These are phyloP conservation scores for Eupithecia centaureata DNA, from an alignment of 2,888 invertebrate species.

Conservation along the genomic window DNA sequence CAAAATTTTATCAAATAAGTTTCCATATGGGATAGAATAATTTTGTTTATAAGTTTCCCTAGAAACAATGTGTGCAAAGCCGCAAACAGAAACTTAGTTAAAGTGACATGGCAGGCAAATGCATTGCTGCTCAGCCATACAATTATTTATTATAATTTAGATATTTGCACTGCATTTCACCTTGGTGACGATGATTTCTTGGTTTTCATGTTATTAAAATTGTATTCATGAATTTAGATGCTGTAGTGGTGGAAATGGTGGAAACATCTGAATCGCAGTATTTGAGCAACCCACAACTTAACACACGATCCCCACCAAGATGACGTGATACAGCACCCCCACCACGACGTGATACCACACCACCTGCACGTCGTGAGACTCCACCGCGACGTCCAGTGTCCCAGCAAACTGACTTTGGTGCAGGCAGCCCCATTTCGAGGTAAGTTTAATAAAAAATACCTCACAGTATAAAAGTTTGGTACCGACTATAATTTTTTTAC, in stretches of 20 bases:
- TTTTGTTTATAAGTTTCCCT: background rate
- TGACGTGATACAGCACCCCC: background rate
- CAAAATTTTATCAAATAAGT: background rate
- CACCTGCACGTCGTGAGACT: background rate
- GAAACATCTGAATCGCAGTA: background rate
- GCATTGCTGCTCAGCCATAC: background rate
- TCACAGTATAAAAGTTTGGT: background rate
- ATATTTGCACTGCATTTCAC: background rate
- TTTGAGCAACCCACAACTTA: too few relatives aligned
- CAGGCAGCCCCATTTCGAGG: conserved; percentile 2
- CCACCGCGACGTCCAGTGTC: background rate
- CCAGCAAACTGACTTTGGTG: conserved; percentile 5
- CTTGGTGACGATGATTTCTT: background rate
- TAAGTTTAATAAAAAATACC: background rate
- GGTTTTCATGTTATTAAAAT: background rate
- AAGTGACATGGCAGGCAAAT: background rate
- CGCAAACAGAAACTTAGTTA: background rate
- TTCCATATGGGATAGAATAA: background rate
- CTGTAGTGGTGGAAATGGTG: conserved; percentile 1
- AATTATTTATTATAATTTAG: background rate
- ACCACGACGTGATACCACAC: background rate
- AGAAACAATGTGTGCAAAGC: background rate
- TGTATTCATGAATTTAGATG: background rate
- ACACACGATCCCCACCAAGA: too few relatives aligned
- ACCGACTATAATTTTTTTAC: too few relatives aligned